A percentile compares a stretch with the other conserved stretches of the same genome.
Conservation (phyloP, 2,113 vertebrate species). For the Daubentonia madagascariensis region DNA sequence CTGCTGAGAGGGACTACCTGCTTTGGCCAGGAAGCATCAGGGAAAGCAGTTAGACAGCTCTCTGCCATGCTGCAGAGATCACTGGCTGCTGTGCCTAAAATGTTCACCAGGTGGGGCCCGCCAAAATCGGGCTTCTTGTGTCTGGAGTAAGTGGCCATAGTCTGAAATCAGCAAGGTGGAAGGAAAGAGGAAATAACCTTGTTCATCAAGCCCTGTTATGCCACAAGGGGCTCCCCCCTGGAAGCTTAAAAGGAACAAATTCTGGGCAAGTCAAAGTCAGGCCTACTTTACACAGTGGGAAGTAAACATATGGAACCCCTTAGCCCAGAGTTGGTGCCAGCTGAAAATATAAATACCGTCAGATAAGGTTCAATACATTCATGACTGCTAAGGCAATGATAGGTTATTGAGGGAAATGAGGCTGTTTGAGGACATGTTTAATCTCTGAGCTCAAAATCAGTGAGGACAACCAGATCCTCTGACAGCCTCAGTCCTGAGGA, state of each 20-base stretch:
- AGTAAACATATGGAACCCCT: slow-evolving; percentile 49
- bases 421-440: slow-evolving; percentile 14
- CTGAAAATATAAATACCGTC: slow-evolving; percentile 44
- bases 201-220: not conserved
- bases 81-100: not conserved
- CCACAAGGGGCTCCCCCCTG: not conserved
- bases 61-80: not conserved
- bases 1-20: not conserved
- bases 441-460: slow-evolving; percentile 49
- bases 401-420: slow-evolving; percentile 20
- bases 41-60: not conserved
- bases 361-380: slow-evolving; percentile 32
- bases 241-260: slow-evolving; percentile 42
- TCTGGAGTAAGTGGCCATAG: not conserved
- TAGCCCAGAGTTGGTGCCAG: slow-evolving; percentile 7
- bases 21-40: not conserved
- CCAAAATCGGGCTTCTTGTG: not conserved
- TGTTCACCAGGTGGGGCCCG: not conserved
- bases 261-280: slow-evolving; percentile 15
- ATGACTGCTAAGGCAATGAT: not conserved
- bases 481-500: slow-evolving; percentile 2
- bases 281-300: not conserved
- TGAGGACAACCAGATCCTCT: slow-evolving; percentile 24
- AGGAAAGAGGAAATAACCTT: not conserved
- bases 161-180: slow-evolving; percentile 22